A percentile compares a stretch with the other conserved stretches of the same genome.
Conservation (phyloP, 2,888 invertebrate genomes). For the Drosophila falleni region DNA sequence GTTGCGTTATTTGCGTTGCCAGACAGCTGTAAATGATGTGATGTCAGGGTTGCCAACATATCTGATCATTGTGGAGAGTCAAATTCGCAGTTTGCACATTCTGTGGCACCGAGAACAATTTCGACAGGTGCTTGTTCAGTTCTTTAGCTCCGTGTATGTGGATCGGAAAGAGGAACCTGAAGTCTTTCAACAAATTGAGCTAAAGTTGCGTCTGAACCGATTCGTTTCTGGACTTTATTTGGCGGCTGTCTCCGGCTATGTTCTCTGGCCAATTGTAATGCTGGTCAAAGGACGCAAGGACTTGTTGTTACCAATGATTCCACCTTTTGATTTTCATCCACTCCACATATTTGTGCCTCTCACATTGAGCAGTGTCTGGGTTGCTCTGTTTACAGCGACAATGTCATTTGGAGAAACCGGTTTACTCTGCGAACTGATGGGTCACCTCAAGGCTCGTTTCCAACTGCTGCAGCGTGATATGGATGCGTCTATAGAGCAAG, state of each 20-base stretch:
- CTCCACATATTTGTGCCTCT: constrained; percentile 58
- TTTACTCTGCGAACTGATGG: constrained; percentile 64
- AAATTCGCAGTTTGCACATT: constrained; percentile 64
- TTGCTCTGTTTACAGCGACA: constrained; percentile 56
- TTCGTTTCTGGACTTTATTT: constrained; percentile 61
- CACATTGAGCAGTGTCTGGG: constrained; percentile 62
- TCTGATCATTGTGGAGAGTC: constrained; percentile 69
- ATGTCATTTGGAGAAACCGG: constrained; percentile 70
- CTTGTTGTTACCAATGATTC: constrained; percentile 60
- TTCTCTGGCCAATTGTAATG: constrained; percentile 49
- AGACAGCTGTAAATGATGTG: constrained; percentile 62
- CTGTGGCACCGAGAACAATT: constrained; percentile 48
- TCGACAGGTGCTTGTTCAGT: constrained; percentile 61
- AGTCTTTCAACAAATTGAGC: constrained; percentile 49
- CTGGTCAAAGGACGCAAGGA: constrained; percentile 41
- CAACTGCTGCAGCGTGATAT: constrained; percentile 65
- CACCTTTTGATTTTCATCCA: constrained; percentile 49
- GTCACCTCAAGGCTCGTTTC: constrained; percentile 76
- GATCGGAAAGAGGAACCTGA: constrained; percentile 50
- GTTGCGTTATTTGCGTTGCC: constrained; percentile 57
- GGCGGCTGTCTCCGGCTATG: constrained; percentile 43
- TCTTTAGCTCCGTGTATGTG: constrained; percentile 71
- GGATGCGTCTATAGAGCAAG: constrained; percentile 31
- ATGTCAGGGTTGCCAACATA: constrained; percentile 74
- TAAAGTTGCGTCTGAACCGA: constrained; percentile 51